These are phyloP conservation scores for Drosophila imparisetae DNA, from an alignment of 2,888 invertebrate genomes.

Conservation along the genomic window DNA sequence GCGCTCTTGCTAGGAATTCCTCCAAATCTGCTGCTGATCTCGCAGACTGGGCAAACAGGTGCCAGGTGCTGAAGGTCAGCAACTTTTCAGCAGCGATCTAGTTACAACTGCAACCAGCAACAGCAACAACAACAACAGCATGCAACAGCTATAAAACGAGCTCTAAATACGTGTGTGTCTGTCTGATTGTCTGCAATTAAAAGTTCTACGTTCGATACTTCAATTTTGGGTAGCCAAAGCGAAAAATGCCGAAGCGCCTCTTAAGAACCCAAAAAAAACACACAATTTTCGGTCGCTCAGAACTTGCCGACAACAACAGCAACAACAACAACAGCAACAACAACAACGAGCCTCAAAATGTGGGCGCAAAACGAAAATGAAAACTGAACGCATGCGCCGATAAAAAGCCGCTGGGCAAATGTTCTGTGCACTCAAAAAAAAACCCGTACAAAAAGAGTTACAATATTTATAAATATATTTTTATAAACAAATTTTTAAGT, in stretches of 20 bases:
- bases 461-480: neutral
- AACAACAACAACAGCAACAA: constrained; percentile 8
- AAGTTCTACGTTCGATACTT: constrained; percentile 11
- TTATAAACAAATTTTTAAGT: neutral
- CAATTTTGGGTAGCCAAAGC: constrained; percentile 24
- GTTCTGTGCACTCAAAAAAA: constrained; percentile 16
- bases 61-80: constrained; percentile 71
- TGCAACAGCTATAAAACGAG: constrained; percentile 5
- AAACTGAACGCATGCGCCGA: constrained; percentile 57
- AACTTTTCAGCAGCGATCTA: constrained; percentile 40
- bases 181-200: constrained; percentile 26
- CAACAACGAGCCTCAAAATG: constrained; percentile 23
- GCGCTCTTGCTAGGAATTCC: constrained; percentile 32
- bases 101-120: constrained; percentile 30
- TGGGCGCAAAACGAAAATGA: constrained; percentile 72
- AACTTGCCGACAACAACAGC: constrained; percentile 40
- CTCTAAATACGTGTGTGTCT: constrained; percentile 1
- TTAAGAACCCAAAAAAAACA: constrained; percentile 7
- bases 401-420: constrained; percentile 54
- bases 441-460: accelerated
- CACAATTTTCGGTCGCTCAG: constrained; percentile 29
- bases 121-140: constrained; percentile 10
- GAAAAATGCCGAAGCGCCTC: constrained; percentile 18
- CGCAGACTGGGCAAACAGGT: constrained; percentile 66
- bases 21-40: constrained; percentile 27